Evolutionary conservation across 2,113 vertebrate genomes (phyloP).

Genomic region (Heptranchias perlo): DNA sequence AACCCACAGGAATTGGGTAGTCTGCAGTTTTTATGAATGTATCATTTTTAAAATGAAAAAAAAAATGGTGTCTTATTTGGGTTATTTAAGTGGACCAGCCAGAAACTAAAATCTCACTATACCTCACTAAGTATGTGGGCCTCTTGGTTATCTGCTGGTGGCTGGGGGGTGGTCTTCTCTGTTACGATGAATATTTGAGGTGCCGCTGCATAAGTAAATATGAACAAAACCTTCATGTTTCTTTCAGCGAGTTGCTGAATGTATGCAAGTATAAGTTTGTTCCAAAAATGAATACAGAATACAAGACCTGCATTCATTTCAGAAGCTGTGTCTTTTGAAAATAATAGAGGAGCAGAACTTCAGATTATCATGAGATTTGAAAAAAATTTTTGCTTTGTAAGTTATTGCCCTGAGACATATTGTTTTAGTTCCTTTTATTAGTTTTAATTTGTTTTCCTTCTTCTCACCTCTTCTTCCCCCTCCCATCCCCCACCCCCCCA

Average conservation of each 20-base stretch:
- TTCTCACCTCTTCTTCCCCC: neutral
- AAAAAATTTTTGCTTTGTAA: neutral
- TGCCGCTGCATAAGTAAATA: neutral
- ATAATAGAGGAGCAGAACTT: neutral
- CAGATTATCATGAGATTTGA: neutral
- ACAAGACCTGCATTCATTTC: neutral
- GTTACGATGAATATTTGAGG: neutral
- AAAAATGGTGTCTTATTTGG: neutral
- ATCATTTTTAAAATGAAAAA: neutral
- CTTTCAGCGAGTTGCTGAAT: neutral
- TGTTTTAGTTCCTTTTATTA: neutral
- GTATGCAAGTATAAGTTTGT: neutral
- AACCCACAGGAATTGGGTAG: neutral
- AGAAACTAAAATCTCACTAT: neutral
- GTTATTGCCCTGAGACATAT: neutral
- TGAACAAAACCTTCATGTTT: neutral
- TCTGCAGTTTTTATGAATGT: neutral
- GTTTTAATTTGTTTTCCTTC: too few species aligned
- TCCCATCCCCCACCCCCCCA: too few species aligned
- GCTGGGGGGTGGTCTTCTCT: neutral
- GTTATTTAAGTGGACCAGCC: neutral
- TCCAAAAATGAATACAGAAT: neutral
- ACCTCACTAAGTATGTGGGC: neutral
- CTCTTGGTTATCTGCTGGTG: neutral
- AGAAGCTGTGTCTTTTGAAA: neutral